Base-by-base conservation (phyloP, 1,140 invertebrate species). In the Neodiprion pinetum region DNA sequence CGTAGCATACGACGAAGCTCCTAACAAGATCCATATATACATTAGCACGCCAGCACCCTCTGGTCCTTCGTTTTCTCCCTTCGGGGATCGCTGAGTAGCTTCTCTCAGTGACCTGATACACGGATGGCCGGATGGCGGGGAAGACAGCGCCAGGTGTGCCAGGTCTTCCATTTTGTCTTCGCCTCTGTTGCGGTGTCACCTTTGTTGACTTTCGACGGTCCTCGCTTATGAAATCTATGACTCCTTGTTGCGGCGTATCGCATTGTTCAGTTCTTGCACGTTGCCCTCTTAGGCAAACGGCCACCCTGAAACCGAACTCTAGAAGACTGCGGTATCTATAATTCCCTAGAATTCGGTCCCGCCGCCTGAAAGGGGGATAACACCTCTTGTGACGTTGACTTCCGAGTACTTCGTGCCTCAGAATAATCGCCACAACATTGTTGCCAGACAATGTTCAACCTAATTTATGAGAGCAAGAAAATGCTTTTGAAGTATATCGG, bases 131-230 rank as follows among this genome's bases (percentile, higher is more conserved):
- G 53, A 61, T 61, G 53, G 53, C n/a, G 11, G 11, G n/a, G 9
- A 61, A 61, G 53, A 14, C 53, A 61, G 53, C 53, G 53, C 53
- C 53, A 61, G 53, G 53, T 61, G 53, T 17, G 53, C n/a, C 53
- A 61, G 53, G 53, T 61, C 53, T 61, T 61, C 53, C 53, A 61
- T 61, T 61, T 61, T 61, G 53, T 61, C 9, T 61, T 61, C 53
- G 53, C 53, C 53, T 61, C 11, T 61, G 53, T 61, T 61, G 53
- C 53, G 53, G 53, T 61, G 53, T 61, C n/a, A 61, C 53, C 53
- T 61, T 61, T 61, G 53, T 61, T 61, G 53, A 61, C 53, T 61
- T 61, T 61, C 53, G 53, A 8, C 53, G 53, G n/a, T 17, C 53
- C 11, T 14, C 53, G 53, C 53, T 61, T 61, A 61, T 17, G 53